phyloP scores from a whole-genome alignment of 1,140 invertebrate genomes.

The Antheraea mylitta region DNA sequence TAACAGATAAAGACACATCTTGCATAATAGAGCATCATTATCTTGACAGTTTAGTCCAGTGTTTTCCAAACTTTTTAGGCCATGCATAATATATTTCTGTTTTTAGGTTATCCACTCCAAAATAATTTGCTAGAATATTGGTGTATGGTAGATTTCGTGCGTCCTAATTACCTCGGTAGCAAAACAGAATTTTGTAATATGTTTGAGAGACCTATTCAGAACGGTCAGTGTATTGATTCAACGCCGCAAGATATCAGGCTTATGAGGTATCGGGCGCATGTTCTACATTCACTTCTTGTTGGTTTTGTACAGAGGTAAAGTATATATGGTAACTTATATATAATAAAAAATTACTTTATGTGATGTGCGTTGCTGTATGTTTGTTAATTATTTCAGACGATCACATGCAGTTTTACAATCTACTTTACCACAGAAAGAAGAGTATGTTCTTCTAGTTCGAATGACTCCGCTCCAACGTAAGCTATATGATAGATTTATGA shows the following conservation, averaged over 20 bases:
- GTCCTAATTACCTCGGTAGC: slow-evolving; percentile 94
- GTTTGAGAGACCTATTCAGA: slow-evolving; percentile 97
- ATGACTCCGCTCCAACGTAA: slow-evolving; percentile 93
- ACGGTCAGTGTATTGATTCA: slow-evolving; percentile 96
- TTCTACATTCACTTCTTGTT: slow-evolving; percentile 92
- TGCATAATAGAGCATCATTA: too few species aligned
- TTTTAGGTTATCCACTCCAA: slow-evolving; percentile 92
- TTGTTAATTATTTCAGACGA: slow-evolving; percentile 77
- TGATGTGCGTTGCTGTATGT: too few species aligned
- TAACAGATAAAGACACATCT: too few species aligned
- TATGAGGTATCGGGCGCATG: slow-evolving; percentile 94
- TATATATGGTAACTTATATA: slow-evolving; percentile 1
- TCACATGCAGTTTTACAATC: slow-evolving; percentile 93
- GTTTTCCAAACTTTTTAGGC: too few species aligned
- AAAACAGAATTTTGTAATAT: slow-evolving; percentile 97
- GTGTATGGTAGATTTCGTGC: slow-evolving; percentile 98
- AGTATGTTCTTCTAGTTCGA: slow-evolving; percentile 93
- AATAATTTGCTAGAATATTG: slow-evolving; percentile 98
- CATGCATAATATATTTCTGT: too few species aligned
- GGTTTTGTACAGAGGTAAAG: slow-evolving; percentile 92
- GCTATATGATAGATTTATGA: slow-evolving; percentile 94
- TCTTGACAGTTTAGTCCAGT: too few species aligned
- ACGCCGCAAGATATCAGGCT: slow-evolving; percentile 93
- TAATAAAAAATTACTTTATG: too few species aligned
- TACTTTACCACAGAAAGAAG: slow-evolving; percentile 93